Conservation (phyloP, 2,888 invertebrate species). For the Mesorhabditis sp. region DNA sequence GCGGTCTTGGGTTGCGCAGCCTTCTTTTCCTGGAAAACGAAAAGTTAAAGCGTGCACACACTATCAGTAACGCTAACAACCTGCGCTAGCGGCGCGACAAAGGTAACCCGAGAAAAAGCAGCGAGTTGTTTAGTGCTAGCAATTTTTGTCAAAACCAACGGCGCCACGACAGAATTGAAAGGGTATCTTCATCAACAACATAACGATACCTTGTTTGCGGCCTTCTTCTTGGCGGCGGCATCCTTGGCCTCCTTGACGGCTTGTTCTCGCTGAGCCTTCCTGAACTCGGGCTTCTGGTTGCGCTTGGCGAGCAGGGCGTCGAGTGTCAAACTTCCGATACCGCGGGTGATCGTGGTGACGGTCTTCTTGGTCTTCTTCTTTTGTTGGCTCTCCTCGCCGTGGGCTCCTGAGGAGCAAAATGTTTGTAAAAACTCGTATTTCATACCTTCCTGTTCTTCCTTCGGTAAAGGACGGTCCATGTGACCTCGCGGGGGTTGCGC, state of each 20-base stretch:
- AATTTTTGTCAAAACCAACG: not conserved
- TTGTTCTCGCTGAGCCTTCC: constrained; percentile 96
- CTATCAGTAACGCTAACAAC: too few species aligned
- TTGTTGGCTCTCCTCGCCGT: constrained; percentile 89
- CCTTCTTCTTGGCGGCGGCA: constrained; percentile 48
- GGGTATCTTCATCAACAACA: not conserved
- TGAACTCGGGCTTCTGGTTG: constrained; percentile 82
- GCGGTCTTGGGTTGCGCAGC: constrained; percentile 58
- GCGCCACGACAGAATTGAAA: not conserved
- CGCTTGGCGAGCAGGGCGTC: constrained; percentile 97
- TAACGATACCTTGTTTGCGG: constrained; percentile 42
- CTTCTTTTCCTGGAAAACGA: constrained; percentile 66
- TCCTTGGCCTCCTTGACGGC: constrained; percentile 74
- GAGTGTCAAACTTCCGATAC: constrained; percentile 93
- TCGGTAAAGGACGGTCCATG: constrained; percentile 98
- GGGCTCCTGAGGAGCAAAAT: constrained; percentile 59
- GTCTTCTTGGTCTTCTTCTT: constrained; percentile 80
- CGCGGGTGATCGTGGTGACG: constrained; percentile 70
- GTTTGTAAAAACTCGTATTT: not conserved
- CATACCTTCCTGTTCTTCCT: constrained; percentile 96
- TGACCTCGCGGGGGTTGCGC: constrained; percentile 96
- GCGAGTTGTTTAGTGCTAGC: too few species aligned
- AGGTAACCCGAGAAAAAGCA: too few species aligned
- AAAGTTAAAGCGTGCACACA: too few species aligned
- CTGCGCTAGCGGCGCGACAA: too few species aligned